Conservation (phyloP, 2,113 vertebrate genomes). For the Paralichthys olivaceus region DNA sequence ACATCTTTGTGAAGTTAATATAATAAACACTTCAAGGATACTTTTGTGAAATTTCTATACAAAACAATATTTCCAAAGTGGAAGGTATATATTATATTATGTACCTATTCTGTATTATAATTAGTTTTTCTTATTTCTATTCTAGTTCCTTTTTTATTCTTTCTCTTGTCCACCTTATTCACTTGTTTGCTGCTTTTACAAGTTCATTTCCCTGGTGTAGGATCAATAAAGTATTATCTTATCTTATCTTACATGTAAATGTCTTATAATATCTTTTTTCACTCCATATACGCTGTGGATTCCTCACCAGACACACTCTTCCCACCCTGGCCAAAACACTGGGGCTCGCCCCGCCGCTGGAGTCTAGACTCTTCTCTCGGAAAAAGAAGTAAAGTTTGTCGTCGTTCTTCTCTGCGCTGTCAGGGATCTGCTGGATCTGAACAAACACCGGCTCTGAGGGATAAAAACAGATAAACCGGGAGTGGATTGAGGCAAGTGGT, state of each 20-base stretch:
- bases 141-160: not conserved
- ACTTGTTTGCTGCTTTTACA: not conserved
- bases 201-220: not conserved
- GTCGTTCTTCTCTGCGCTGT: conserved; percentile 87
- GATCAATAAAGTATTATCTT: not conserved
- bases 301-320: conserved; percentile 87
- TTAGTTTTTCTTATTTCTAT: no score
- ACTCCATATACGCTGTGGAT: not conserved
- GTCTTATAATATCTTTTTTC: not conserved
- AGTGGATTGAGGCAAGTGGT: conserved; percentile 55
- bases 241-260: not conserved
- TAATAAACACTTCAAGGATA: no score
- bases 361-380: conserved; percentile 86
- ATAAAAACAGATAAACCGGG: conserved; percentile 48
- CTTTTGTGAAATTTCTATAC: no score
- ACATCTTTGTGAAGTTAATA: no score
- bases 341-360: conserved; percentile 82
- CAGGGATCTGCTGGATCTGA: conserved; percentile 86
- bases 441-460: conserved; percentile 86
- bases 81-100: no score
- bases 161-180: not conserved
- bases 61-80: no score
- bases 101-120: no score
- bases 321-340: conserved; percentile 85
- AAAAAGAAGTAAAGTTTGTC: conserved; percentile 91